Evolutionary conservation across 2,888 invertebrate genomes (phyloP).

Genomic region (Notocelia uddmanniana): DNA sequence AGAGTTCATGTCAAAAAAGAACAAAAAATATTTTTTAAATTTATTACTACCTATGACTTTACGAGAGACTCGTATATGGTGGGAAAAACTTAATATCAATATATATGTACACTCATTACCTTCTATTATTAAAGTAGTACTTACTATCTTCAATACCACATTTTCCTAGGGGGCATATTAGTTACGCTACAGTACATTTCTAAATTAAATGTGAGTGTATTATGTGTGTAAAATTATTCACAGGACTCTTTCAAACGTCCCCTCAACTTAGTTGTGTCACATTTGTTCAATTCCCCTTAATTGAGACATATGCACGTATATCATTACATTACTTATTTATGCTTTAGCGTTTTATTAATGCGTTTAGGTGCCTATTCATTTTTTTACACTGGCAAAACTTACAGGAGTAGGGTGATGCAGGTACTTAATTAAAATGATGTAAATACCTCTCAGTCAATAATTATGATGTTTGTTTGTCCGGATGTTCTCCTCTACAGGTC

Average conservation of each 20-base stretch:
- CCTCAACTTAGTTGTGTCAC: constrained; percentile 25
- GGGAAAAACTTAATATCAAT: neutral
- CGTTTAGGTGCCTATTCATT: constrained; percentile 18
- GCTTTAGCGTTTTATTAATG: constrained; percentile 22
- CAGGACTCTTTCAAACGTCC: constrained; percentile 29
- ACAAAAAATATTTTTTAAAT: too few species aligned
- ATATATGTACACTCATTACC: neutral
- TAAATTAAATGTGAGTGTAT: constrained; percentile 31
- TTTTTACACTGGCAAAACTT: neutral
- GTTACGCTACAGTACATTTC: constrained; percentile 31
- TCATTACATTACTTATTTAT: constrained; percentile 20
- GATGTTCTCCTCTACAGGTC: too few species aligned
- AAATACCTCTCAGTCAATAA: too few species aligned
- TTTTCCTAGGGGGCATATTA: constrained; percentile 15
- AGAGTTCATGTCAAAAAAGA: too few species aligned
- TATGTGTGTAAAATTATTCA: constrained; percentile 21
- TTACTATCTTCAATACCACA: neutral
- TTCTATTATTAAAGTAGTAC: neutral
- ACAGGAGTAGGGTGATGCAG: neutral
- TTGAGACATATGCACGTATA: constrained; percentile 69
- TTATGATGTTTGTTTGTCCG: too few species aligned
- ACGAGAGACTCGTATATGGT: too few species aligned
- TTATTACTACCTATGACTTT: too few species aligned
- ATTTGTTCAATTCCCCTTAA: constrained; percentile 55
- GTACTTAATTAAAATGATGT: neutral